Evolutionary conservation across 2,888 invertebrate genomes (phyloP).

Genomic region (Diarsia mendica): DNA sequence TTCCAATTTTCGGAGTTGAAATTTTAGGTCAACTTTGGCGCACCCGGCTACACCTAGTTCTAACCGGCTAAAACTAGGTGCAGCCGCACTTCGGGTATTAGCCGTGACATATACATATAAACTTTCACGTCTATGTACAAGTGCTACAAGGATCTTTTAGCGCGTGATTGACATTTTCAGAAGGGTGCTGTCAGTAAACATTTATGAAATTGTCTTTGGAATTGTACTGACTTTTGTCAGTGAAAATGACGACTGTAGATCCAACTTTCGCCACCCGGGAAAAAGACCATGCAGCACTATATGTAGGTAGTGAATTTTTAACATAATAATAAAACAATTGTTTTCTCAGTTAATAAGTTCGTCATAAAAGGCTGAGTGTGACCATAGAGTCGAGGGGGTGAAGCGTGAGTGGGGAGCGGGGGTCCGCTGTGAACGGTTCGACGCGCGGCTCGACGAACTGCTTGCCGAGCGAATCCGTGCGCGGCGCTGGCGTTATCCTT

Average conservation of each 20-base stretch:
- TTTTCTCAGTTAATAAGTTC: slow-evolving; percentile 48
- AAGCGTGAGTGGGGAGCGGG: slow-evolving; percentile 82
- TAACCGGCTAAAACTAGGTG: too few species aligned
- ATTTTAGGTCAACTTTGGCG: too few species aligned
- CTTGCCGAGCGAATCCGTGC: slow-evolving; percentile 65
- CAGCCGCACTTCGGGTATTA: too few species aligned
- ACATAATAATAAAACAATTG: background rate
- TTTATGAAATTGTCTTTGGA: background rate
- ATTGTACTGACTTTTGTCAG: background rate
- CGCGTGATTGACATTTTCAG: background rate
- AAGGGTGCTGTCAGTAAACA: background rate
- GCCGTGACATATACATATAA: too few species aligned
- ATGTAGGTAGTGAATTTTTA: background rate
- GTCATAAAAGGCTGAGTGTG: slow-evolving; percentile 81
- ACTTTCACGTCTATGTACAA: background rate
- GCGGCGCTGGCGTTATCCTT: slow-evolving; percentile 72
- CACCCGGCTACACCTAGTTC: too few species aligned
- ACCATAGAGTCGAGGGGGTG: slow-evolving; percentile 83
- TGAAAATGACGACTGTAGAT: background rate
- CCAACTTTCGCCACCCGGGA: background rate
- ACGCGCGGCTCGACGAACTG: slow-evolving; percentile 69
- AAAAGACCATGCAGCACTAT: background rate
- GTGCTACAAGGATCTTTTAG: background rate
- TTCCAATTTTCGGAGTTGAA: too few species aligned
- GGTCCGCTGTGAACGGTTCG: slow-evolving; percentile 81